These are phyloP conservation scores for Pygathrix nemaeus DNA, from an alignment of 2,113 vertebrate species.

Conservation along the genomic window DNA sequence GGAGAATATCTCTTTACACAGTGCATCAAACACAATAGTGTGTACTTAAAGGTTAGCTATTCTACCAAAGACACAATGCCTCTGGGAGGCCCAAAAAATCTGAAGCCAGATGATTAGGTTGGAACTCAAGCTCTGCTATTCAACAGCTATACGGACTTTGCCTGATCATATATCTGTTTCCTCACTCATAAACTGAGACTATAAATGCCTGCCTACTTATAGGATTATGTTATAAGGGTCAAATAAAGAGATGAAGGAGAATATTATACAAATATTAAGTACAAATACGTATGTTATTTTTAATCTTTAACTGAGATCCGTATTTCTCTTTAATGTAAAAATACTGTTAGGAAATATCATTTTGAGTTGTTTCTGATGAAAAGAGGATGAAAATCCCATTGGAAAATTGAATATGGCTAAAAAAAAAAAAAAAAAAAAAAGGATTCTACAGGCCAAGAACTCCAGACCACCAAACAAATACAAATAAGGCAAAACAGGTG, in stretches of 20 bases:
- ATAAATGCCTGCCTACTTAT: neutral
- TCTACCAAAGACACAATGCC: neutral
- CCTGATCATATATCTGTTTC: neutral
- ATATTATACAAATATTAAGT: neutral
- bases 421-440: neutral
- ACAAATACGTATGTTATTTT: neutral
- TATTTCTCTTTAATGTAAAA: neutral
- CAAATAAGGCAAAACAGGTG: neutral
- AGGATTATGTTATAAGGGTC: neutral
- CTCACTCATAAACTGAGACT: neutral
- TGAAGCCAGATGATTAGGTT: neutral
- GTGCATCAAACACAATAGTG: neutral
- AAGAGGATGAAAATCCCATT: neutral
- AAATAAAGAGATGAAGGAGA: conserved; percentile 31
- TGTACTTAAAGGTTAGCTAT: neutral
- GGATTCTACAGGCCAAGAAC: neutral
- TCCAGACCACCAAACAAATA: neutral
- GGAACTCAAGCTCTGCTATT: neutral
- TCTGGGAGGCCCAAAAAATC: neutral
- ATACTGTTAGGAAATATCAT: neutral
- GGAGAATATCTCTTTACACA: neutral
- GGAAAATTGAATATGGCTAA: neutral
- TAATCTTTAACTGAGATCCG: neutral
- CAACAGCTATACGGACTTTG: neutral
- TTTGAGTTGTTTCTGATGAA: neutral